Evolutionary conservation across 2,888 invertebrate genomes (phyloP).

Genomic region (Nycteola revayana): DNA sequence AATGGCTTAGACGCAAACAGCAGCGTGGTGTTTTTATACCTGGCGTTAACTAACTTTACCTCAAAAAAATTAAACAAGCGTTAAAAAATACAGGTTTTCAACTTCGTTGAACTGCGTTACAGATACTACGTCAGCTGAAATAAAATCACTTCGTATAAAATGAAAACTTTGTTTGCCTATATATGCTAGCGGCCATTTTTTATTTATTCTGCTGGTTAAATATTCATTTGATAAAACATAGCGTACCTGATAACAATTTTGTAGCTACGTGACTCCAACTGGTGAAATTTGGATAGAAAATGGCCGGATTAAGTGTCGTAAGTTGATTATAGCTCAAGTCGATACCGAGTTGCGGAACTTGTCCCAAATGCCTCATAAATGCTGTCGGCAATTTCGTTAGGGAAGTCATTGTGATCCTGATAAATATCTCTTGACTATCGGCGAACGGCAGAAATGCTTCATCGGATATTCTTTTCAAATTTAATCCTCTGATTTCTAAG

Average conservation of each 20-base stretch:
- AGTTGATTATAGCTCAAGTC: conserved; percentile 92
- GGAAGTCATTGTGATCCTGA: conserved; percentile 89
- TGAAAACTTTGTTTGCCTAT: conserved; percentile 27
- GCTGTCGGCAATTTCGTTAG: conserved; percentile 90
- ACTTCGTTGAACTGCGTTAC: conserved; percentile 15
- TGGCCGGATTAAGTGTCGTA: conserved; percentile 89
- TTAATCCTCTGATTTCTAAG: conserved; percentile 89
- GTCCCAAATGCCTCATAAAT: conserved; percentile 88
- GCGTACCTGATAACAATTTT: conserved; percentile 90
- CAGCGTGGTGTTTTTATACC: neutral
- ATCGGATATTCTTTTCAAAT: conserved; percentile 87
- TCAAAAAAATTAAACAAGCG: conserved; percentile 18
- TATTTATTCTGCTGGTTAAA: too few relatives aligned
- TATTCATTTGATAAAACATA: too few relatives aligned
- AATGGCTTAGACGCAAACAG: conserved; percentile 2
- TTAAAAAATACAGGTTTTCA: conserved; percentile 19
- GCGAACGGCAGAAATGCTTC: conserved; percentile 90
- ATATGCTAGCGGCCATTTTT: too few relatives aligned
- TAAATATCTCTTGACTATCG: conserved; percentile 87
- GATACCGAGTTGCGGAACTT: conserved; percentile 90
- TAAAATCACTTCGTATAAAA: conserved; percentile 16
- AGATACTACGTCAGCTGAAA: conserved; percentile 15
- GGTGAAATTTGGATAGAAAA: conserved; percentile 93
- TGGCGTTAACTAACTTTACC: conserved; percentile 11
- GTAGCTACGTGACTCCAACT: conserved; percentile 95